phyloP scores from a whole-genome alignment of 2,888 invertebrate species.

The Glaucopsyche alexis region DNA sequence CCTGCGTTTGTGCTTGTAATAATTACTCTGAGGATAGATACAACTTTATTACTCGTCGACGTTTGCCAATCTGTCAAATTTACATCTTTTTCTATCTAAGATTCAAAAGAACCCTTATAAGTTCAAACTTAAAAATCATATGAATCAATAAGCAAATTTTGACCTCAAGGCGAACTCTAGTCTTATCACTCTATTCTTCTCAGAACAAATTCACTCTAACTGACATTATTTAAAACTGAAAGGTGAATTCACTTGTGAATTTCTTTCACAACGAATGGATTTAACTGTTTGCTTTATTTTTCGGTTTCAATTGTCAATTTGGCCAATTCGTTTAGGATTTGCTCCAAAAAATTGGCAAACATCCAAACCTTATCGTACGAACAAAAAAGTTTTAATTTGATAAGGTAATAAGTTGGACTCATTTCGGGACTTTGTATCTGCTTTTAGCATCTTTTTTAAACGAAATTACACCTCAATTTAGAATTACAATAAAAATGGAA shows the following conservation, averaged over 20 bases:
- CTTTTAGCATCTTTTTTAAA: background rate
- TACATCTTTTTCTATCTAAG: too few species aligned
- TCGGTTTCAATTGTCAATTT: background rate
- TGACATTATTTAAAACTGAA: background rate
- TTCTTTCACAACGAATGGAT: background rate
- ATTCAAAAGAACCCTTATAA: too few species aligned
- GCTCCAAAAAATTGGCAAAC: background rate
- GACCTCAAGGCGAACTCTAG: too few species aligned
- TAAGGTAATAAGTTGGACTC: constrained; percentile 13
- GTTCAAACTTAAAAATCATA: too few species aligned
- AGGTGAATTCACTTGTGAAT: background rate
- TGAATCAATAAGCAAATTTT: too few species aligned
- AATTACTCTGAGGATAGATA: too few species aligned
- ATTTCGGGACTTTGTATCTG: background rate
- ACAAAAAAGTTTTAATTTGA: constrained; percentile 8
- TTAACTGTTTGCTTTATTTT: background rate
- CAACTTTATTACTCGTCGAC: too few species aligned
- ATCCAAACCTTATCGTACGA: constrained; percentile 13
- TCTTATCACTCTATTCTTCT: too few species aligned
- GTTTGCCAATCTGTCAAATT: too few species aligned
- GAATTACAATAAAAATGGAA: too few species aligned
- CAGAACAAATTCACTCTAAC: too few species aligned
- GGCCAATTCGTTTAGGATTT: background rate
- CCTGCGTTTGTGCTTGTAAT: too few species aligned
- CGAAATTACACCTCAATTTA: background rate